Base-by-base conservation (phyloP, 2,113 vertebrate species). In the Odobenus rosmarus region DNA sequence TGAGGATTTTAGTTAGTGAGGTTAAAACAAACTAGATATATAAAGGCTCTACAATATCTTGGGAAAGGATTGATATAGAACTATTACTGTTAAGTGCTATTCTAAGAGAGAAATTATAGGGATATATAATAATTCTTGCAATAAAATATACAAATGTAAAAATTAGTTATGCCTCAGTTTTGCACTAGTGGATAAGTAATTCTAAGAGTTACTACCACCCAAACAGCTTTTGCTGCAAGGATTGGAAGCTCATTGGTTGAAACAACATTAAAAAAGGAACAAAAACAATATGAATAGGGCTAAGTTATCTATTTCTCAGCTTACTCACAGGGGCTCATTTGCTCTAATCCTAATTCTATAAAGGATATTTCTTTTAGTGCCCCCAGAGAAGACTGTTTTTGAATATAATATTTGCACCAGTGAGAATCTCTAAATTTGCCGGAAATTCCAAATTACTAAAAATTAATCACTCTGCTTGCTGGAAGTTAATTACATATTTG, bases 401-500 rank as follows among this genome's bases (percentile, higher is more conserved):
- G 19, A 86, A 88, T 97, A 80, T 24, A 72, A 62, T 81, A 31
- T 71, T 97, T 46, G 83, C 18, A 83, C 67, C 23, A 21, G 1
- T 80, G n/a, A 91, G 72, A 95, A 64, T 46, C 36, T 89, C 26
- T 67, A 93, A 88, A 90, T 85, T 84, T 74, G 59, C 79, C 69
- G 5, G 15, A 95, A 92, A 39, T 61, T 96, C 31, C 19, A 93
- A 74, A 62, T 94, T 94, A 81, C 24, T 86, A 93, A 88, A 94
- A 72, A 77, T 93, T 88, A 97, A 93, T 83, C 62, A 39, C 59
- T 94, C 67, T 72, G n/a, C 51, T 80, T 88, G 39, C 55, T 95
- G 26, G 18, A 90, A 96, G 39, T 92, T 85, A 93, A 82, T 94
- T 89, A 77, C 59, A 92, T 93, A 92, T 87, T 92, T 81, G 59